These are phyloP conservation scores for Cettia cetti DNA, from an alignment of 2,113 vertebrate genomes.

Conservation along the genomic window DNA sequence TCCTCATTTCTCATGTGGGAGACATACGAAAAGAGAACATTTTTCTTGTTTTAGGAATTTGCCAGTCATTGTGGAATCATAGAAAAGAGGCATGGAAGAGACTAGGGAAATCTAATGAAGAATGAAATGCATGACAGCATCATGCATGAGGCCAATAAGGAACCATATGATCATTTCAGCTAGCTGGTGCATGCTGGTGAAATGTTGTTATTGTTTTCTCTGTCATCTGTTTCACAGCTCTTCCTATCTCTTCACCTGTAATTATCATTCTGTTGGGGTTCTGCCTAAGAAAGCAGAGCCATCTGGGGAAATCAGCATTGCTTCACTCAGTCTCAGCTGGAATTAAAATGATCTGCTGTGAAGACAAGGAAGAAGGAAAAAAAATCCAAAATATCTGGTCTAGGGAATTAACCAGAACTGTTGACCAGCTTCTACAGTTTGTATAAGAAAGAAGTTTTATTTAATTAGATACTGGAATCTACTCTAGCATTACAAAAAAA, in stretches of 20 bases:
- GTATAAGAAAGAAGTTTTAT: neutral
- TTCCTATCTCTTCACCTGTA: constrained; percentile 11
- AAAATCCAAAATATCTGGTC: neutral
- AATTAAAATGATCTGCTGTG: constrained; percentile 51
- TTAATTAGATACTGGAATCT: neutral
- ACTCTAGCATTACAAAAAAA: neutral
- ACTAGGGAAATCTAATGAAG: neutral
- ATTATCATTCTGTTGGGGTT: constrained; percentile 30
- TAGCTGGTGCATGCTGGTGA: neutral
- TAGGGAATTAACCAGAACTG: neutral
- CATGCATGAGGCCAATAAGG: neutral
- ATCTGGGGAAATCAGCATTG: constrained; percentile 56
- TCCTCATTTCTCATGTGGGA: neutral
- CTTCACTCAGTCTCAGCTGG: neutral
- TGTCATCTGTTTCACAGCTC: neutral
- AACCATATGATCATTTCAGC: neutral
- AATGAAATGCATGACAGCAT: neutral
- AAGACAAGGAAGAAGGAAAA: neutral
- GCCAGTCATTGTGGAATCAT: neutral
- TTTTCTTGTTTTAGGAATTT: neutral
- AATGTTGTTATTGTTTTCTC: constrained; percentile 2
- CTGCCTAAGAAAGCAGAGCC: constrained; percentile 39
- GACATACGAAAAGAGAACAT: neutral
- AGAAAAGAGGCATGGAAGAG: neutral
- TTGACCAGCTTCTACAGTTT: constrained; percentile 1